Evolutionary conservation across 2,888 invertebrate genomes (phyloP).

Genomic region (Chaitophorus viminalis): DNA sequence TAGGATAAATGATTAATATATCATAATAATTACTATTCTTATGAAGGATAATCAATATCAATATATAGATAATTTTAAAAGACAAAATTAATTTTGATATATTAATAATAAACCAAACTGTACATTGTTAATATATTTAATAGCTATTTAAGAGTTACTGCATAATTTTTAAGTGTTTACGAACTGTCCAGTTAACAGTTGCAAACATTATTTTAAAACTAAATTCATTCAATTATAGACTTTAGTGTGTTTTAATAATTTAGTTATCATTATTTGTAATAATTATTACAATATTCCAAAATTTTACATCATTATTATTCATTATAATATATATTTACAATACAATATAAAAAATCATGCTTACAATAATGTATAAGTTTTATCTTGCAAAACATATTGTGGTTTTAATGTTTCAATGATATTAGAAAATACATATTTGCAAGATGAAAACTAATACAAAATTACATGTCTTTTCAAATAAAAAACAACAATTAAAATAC

Average conservation of each 20-base stretch:
- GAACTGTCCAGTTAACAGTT: conserved; percentile 56
- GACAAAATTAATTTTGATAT: conserved; percentile 11
- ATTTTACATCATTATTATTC: conserved; percentile 49
- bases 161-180: conserved; percentile 50
- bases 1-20: conserved; percentile 40
- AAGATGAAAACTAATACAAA: conserved; percentile 50
- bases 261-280: conserved; percentile 36
- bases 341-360: conserved; percentile 54
- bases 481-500: conserved; percentile 60
- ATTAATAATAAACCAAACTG: conserved; percentile 29
- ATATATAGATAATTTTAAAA: conserved; percentile 14
- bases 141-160: conserved; percentile 2
- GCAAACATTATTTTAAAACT: conserved; percentile 32
- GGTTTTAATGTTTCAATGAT: conserved; percentile 9
- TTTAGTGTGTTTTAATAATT: conserved; percentile 45
- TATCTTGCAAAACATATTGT: conserved; percentile 37
- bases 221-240: conserved; percentile 13
- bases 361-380: conserved; percentile 42
- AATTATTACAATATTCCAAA: conserved; percentile 46
- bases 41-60: conserved; percentile 35
- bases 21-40: conserved; percentile 23
- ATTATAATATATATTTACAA: conserved; percentile 55
- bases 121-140: conserved; percentile 16
- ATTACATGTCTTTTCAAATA: conserved; percentile 44
- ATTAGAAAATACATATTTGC: conserved; percentile 38